Percentiles rank a stretch among this genome's conserved stretches.
Conservation (phyloP, 1,140 invertebrate species). For the Halictus rubicundus region DNA sequence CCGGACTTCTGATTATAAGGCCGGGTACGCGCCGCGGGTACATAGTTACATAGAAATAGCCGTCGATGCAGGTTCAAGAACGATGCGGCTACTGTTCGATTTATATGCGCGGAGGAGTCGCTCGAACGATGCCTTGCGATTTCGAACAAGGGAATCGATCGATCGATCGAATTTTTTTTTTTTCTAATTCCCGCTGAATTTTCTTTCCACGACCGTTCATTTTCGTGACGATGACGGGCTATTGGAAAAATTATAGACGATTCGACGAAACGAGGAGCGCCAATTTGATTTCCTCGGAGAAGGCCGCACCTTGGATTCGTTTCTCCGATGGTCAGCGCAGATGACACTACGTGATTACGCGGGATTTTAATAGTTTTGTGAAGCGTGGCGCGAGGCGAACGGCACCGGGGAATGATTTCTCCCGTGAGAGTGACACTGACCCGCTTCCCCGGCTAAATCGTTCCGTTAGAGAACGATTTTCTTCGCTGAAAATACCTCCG, state of each 20-base stretch:
- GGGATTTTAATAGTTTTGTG: conserved; percentile 54
- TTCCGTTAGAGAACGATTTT: conserved; percentile 37
- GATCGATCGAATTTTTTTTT: background rate
- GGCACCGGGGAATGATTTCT: conserved; percentile 45
- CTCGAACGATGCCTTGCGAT: conserved; percentile 9
- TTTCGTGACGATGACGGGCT: too few relatives aligned
- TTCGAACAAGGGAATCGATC: background rate
- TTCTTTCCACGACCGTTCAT: too few relatives aligned
- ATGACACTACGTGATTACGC: conserved; percentile 30
- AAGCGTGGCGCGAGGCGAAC: conserved; percentile 33
- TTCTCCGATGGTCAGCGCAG: conserved; percentile 28
- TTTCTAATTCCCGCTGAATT: too few relatives aligned
- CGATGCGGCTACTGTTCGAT: conserved; percentile 27
- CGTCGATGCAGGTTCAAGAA: conserved; percentile 41
- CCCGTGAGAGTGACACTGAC: conserved; percentile 52
- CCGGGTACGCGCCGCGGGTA: conserved; percentile 13
- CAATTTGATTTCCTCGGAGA: background rate
- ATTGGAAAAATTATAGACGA: background rate
- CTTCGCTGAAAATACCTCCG: background rate
- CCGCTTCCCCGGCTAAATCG: conserved; percentile 33
- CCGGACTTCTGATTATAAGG: conserved; percentile 23
- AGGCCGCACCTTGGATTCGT: conserved; percentile 39
- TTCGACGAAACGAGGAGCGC: background rate
- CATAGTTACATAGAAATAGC: conserved; percentile 16
- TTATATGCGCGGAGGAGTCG: conserved; percentile 16